Evolutionary conservation across 2,888 invertebrate species (phyloP).

Genomic region (Lepidochrysops patricia): DNA sequence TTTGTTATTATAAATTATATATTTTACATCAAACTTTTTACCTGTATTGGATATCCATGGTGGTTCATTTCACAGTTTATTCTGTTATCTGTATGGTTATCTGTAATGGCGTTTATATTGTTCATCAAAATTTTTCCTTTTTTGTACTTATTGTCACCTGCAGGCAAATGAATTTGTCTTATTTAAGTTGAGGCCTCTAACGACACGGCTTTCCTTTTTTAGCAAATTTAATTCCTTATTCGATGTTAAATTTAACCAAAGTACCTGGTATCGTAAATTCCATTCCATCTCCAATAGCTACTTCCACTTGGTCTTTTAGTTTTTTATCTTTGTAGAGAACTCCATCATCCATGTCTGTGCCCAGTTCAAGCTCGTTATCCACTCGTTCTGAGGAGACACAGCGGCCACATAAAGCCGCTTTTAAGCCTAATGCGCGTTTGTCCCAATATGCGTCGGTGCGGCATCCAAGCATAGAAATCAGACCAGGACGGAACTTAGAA

Average conservation of each 20-base stretch:
- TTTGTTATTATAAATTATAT: neutral
- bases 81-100: conserved; percentile 83
- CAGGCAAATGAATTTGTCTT: neutral
- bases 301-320: conserved; percentile 91
- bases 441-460: conserved; percentile 45
- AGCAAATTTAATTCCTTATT: neutral
- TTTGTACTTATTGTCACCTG: conserved; percentile 89
- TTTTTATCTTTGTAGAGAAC: conserved; percentile 91
- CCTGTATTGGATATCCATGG: conserved; percentile 79
- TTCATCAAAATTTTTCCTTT: conserved; percentile 86
- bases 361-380: conserved; percentile 78
- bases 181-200: neutral
- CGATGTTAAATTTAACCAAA: neutral
- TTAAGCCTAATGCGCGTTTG: conserved; percentile 63
- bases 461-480: conserved; percentile 73
- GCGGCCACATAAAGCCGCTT: conserved; percentile 75
- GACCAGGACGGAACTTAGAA: conserved; percentile 45
- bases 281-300: conserved; percentile 94
- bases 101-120: conserved; percentile 86
- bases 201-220: neutral
- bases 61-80: conserved; percentile 84
- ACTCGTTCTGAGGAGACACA: conserved; percentile 81
- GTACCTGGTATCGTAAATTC: conserved; percentile 93
- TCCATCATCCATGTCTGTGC: conserved; percentile 84
- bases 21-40: conserved; percentile 25